Base-by-base conservation (phyloP, 1,140 invertebrate species). In the Frieseomelitta varia region DNA sequence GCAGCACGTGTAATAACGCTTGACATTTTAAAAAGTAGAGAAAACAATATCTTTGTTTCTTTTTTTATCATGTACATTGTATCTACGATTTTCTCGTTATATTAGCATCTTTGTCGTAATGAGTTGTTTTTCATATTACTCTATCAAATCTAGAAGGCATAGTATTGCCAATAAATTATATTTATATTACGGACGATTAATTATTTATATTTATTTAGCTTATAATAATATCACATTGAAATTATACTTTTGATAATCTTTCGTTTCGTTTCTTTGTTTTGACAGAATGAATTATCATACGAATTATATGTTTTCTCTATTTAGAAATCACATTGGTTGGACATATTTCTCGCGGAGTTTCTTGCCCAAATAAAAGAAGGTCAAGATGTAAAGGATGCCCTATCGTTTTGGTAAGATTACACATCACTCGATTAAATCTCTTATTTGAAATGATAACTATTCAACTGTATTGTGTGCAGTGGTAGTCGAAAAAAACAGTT, bases 251-350 rank as follows among this genome's bases (percentile, higher is more conserved):
- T 10, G 34, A 34, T 68, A 30, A 78, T 34, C n/a, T 10, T 24
- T 53, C 10, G 15, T 55, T 58, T 51, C 0, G 76, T 80, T 56
- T 65, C 24, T 51, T 34, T 47, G 63, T 72, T n/a, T 2, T 1
- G n/a, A 73, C 19, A 14, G n/a, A 27, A n/a, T 11, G 71, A 39
- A 30, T 24, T 27, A 65, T 65, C 12, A 15, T 58, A 61, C 8
- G 21, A 24, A 58, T 61, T 61, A 24, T 12, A 12, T 47, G 6
- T 21, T 61, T 83, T 85, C 90, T 88, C 86, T 96, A n/a, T 95
- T 75, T 93, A 97, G 96, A 96, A 96, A 95, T 96, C 95, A 65
- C 95, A 95, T 63, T 96, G 96, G 96, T 92, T 96, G 84, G 96
- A 97, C 92, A 91, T 96, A 87, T 96, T 97, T 92, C 92, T 97